Percentiles rank a stretch among this genome's conserved stretches.
phyloP scores from a whole-genome alignment of 2,113 vertebrate genomes.

The Cervus canadensis region DNA sequence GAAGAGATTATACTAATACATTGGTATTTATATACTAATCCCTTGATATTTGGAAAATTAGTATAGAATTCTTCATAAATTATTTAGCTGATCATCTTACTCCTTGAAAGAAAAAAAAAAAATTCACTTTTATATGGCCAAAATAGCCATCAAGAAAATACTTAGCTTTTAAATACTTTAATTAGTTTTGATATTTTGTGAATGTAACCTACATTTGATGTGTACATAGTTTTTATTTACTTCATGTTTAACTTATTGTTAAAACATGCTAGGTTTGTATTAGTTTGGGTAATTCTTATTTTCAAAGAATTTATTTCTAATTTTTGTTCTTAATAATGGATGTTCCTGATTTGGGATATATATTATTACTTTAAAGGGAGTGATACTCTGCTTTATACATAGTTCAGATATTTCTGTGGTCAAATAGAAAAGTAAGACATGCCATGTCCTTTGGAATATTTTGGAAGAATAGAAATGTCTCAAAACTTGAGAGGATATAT shows the following conservation, averaged over 20 bases:
- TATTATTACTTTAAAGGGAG: background rate
- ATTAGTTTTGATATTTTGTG: conserved; percentile 4
- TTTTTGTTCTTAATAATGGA: background rate
- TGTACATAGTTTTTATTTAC: background rate
- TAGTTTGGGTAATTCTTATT: background rate
- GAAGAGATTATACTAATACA: background rate
- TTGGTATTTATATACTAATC: background rate
- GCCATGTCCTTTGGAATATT: background rate
- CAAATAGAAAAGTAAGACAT: background rate
- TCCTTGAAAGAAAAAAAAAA: background rate
- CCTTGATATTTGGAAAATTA: background rate
- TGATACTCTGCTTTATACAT: background rate
- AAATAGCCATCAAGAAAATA: background rate
- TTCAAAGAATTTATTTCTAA: conserved; percentile 15
- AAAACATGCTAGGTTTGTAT: background rate
- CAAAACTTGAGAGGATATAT: background rate
- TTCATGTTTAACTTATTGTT: background rate
- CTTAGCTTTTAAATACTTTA: background rate
- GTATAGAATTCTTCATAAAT: background rate
- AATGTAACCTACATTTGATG: background rate
- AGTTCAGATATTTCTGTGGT: background rate
- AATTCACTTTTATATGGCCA: background rate
- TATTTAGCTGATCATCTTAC: background rate
- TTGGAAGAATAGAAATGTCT: background rate
- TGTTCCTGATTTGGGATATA: background rate